These are phyloP conservation scores for Lithophane leautieri DNA, from an alignment of 2,888 invertebrate species.

Conservation along the genomic window DNA sequence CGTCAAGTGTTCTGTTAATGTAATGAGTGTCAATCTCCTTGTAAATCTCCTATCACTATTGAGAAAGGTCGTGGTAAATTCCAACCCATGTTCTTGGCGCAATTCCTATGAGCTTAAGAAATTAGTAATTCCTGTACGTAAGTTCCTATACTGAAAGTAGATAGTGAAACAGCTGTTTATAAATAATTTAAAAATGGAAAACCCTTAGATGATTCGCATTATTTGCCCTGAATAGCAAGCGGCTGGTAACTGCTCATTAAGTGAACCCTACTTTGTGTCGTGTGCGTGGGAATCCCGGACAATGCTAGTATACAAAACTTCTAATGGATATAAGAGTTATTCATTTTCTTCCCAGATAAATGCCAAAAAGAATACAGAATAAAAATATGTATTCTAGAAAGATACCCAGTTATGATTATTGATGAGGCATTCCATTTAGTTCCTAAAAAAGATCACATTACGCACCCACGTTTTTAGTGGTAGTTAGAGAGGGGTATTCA, in stretches of 20 bases:
- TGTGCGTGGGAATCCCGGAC: neutral
- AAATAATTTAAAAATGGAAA: neutral
- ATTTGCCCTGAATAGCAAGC: slow-evolving; percentile 27
- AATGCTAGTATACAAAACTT: neutral
- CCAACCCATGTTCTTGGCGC: neutral
- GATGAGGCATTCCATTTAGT: neutral
- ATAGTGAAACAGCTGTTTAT: neutral
- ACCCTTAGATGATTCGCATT: no score
- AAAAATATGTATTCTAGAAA: neutral
- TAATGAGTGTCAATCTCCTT: neutral
- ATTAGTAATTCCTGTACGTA: neutral
- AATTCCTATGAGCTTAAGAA: neutral
- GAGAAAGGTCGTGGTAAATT: slow-evolving; percentile 1
- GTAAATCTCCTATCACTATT: neutral
- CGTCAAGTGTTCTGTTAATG: neutral
- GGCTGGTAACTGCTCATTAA: neutral
- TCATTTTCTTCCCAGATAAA: neutral
- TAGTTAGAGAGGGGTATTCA: neutral
- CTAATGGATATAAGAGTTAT: neutral
- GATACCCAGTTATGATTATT: neutral
- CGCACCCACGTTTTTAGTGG: neutral
- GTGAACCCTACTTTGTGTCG: neutral
- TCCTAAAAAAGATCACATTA: neutral
- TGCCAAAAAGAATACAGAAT: neutral
- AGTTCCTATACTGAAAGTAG: neutral